These are phyloP conservation scores for Pachypsylla venusta DNA, from an alignment of 1,140 invertebrate species.

Conservation along the genomic window DNA sequence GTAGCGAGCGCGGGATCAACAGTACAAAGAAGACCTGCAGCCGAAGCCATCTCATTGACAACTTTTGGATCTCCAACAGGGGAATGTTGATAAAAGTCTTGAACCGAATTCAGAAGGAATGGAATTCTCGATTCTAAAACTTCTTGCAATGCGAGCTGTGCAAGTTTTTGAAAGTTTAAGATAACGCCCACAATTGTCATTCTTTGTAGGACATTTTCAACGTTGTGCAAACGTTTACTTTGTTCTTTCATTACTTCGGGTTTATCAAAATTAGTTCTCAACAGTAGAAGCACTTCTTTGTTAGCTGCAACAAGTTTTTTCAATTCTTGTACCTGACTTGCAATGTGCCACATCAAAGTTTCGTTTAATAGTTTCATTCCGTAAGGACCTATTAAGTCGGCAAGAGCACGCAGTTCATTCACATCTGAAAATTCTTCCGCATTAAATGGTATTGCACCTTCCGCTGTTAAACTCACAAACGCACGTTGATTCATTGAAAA, in stretches of 20 bases:
- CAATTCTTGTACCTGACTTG: conserved; percentile 91
- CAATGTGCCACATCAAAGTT: conserved; percentile 94
- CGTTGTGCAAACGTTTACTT: conserved; percentile 74
- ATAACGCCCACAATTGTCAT: conserved; percentile 98
- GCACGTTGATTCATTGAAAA: conserved; percentile 92
- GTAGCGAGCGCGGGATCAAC: conserved; percentile 88
- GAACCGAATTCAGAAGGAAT: conserved; percentile 87
- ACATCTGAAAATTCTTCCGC: conserved; percentile 98
- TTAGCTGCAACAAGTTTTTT: conserved; percentile 87
- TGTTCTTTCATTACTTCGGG: conserved; percentile 97
- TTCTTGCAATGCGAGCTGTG: conserved; percentile 85
- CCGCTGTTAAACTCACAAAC: conserved; percentile 81
- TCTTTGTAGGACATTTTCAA: conserved; percentile 85
- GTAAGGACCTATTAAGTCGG: conserved; percentile 96
- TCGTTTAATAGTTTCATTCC: conserved; percentile 96
- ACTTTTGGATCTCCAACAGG: conserved; percentile 76
- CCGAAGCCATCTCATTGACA: conserved; percentile 92
- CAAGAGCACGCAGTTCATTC: conserved; percentile 86
- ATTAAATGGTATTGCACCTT: conserved; percentile 78
- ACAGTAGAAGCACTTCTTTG: conserved; percentile 73
- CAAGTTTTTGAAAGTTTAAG: conserved; percentile 81
- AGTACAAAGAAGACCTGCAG: conserved; percentile 80
- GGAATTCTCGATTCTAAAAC: conserved; percentile 89
- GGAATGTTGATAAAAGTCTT: conserved; percentile 85
- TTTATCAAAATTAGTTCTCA: conserved; percentile 94